Conservation (phyloP, 2,797 vertebrate species). For the Apogon talboti region DNA sequence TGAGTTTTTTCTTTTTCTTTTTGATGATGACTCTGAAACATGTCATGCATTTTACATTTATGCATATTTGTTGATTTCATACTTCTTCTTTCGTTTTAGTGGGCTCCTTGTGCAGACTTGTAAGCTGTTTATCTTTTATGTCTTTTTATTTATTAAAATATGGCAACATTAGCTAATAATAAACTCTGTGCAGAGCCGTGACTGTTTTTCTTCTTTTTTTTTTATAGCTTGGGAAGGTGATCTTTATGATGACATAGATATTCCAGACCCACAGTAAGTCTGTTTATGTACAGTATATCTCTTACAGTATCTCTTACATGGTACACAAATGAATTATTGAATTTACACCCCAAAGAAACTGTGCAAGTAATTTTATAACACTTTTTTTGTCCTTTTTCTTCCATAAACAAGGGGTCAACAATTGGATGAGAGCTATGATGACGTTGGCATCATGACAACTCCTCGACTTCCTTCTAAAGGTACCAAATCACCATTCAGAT, state of each 20-base stretch:
- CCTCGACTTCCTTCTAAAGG: conserved; percentile 18
- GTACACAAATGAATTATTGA: no score
- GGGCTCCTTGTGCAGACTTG: conserved; percentile 55
- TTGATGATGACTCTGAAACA: no score
- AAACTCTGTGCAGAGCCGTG: no score
- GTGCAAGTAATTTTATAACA: no score
- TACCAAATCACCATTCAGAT: background rate
- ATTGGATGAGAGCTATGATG: conserved; percentile 27
- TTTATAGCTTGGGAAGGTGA: background rate
- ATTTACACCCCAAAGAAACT: no score
- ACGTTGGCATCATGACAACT: conserved; percentile 14
- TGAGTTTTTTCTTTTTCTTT: no score
- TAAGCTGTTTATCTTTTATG: conserved; percentile 57
- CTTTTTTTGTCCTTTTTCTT: background rate
- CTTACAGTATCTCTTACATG: no score
- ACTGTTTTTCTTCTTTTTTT: background rate
- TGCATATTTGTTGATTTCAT: background rate
- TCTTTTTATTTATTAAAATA: background rate
- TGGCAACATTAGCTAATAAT: background rate
- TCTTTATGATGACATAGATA: conserved; percentile 3
- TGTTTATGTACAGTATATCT: background rate
- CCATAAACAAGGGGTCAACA: conserved; percentile 3
- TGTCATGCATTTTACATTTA: no score
- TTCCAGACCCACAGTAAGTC: conserved; percentile 2
- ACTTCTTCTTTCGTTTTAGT: conserved; percentile 55